phyloP scores from a whole-genome alignment of 2,888 invertebrate species.

The Mamestra brassicae region DNA sequence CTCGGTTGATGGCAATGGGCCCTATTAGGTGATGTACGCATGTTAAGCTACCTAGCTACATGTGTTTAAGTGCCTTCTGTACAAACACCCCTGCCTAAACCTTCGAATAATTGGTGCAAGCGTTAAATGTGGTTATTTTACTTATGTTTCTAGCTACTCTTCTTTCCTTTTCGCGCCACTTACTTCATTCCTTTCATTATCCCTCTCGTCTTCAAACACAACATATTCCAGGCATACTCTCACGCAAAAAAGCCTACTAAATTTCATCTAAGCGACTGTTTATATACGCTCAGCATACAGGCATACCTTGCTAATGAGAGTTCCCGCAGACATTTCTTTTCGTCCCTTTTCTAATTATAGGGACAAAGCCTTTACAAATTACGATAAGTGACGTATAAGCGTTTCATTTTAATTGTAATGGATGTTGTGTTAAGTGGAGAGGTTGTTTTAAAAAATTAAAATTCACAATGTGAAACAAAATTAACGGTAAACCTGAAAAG shows the following conservation, averaged over 20 bases:
- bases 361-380: constrained; percentile 39
- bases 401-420: constrained; percentile 22
- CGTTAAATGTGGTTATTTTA: neutral
- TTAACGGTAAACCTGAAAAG: too few species aligned
- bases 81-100: too few species aligned
- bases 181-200: neutral
- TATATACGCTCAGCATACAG: constrained; percentile 32
- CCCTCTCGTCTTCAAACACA: constrained; percentile 3
- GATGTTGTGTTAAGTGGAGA: neutral
- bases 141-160: neutral
- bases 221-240: constrained; percentile 19
- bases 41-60: too few species aligned
- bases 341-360: constrained; percentile 49
- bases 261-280: constrained; percentile 38
- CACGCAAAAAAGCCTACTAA: constrained; percentile 28
- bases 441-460: too few species aligned
- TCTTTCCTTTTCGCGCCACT: neutral
- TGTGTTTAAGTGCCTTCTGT: too few species aligned
- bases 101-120: neutral
- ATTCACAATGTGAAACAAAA: too few species aligned
- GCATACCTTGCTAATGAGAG: constrained; percentile 50
- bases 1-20: too few species aligned
- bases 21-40: too few species aligned
- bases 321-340: constrained; percentile 41
- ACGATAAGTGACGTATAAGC: constrained; percentile 23